phyloP scores from a whole-genome alignment of 2,113 vertebrate genomes.

The Limnothrissa miodon region DNA sequence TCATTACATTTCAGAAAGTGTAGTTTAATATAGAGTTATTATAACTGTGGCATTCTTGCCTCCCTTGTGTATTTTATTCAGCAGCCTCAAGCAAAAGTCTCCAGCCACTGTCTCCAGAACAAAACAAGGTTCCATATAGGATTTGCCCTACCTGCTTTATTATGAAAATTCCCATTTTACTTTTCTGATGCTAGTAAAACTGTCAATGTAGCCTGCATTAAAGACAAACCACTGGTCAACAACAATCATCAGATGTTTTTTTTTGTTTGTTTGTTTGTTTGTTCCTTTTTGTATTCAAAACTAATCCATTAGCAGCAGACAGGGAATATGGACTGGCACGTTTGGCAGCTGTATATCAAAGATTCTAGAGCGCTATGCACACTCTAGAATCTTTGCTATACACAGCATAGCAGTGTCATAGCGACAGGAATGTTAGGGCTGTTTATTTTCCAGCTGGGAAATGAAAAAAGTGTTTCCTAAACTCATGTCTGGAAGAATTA shows the following conservation, averaged over 20 bases:
- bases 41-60: background rate
- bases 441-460: conserved; percentile 8
- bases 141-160: no score
- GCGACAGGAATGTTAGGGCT: background rate
- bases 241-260: background rate
- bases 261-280: no score
- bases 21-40: background rate
- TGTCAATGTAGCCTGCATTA: no score
- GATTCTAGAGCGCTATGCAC: no score
- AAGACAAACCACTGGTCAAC: background rate
- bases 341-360: no score
- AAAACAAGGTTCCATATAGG: background rate
- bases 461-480: background rate
- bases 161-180: no score
- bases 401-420: background rate
- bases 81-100: background rate
- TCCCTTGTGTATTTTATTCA: background rate
- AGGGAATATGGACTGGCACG: background rate
- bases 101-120: background rate
- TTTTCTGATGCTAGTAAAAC: no score
- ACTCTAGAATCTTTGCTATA: no score
- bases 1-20: background rate
- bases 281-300: background rate
- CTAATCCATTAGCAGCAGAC: background rate
- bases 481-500: background rate